These are phyloP conservation scores for Erynnis tages DNA, from an alignment of 2,888 invertebrate species.

Conservation along the genomic window DNA sequence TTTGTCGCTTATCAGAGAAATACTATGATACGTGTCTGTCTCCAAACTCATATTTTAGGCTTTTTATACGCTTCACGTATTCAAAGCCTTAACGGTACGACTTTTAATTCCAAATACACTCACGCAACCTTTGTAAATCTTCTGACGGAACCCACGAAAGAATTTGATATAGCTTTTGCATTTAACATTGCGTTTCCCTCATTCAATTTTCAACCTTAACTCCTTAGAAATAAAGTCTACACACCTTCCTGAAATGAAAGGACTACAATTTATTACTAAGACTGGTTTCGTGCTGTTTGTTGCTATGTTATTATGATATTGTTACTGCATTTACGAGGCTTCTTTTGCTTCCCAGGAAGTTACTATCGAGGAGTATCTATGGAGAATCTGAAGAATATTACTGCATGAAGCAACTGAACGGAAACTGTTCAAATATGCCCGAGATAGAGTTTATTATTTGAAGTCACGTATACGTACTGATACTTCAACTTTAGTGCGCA, in stretches of 20 bases:
- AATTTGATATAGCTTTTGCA: slow-evolving; percentile 8
- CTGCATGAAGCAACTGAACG: background rate
- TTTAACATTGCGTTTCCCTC: background rate
- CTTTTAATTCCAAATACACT: slow-evolving; percentile 25
- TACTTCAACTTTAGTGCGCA: no score
- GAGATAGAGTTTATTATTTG: no score
- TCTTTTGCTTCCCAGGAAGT: slow-evolving; percentile 9
- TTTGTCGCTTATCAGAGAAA: no score
- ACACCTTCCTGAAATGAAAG: background rate
- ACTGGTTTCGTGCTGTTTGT: slow-evolving; percentile 9
- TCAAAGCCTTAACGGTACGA: slow-evolving; percentile 2
- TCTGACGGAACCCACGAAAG: slow-evolving; percentile 21
- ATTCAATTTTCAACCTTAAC: background rate
- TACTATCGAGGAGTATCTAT: slow-evolving; percentile 13
- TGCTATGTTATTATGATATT: slow-evolving; percentile 20
- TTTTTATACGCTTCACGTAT: background rate
- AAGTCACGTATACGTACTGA: no score
- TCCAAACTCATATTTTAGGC: no score
- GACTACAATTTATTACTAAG: slow-evolving; percentile 14
- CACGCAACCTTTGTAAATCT: slow-evolving; percentile 26
- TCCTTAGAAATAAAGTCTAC: background rate
- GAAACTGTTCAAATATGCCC: background rate
- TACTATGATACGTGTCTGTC: no score
- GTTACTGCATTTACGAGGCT: slow-evolving; percentile 14
- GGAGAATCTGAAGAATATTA: slow-evolving; percentile 16